Evolutionary conservation across 2,888 invertebrate species (phyloP).

Genomic region (Sphaerophoria taeniata): DNA sequence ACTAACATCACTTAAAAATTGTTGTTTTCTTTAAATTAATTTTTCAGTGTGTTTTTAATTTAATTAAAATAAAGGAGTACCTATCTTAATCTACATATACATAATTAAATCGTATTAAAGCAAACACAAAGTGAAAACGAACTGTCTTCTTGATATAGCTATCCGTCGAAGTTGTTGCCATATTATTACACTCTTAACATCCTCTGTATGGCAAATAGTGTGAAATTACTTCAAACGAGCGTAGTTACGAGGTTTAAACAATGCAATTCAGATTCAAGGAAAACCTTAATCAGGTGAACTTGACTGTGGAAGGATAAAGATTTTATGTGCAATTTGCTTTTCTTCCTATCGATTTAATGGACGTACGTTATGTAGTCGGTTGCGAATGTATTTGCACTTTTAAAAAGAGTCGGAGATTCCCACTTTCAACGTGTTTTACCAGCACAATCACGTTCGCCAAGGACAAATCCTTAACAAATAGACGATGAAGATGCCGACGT

Average conservation of each 20-base stretch:
- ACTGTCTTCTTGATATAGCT: background rate
- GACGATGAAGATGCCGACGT: background rate
- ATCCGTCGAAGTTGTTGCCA: slow-evolving; percentile 35
- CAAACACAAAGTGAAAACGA: too few relatives aligned
- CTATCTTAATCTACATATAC: too few relatives aligned
- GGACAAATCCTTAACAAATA: slow-evolving; percentile 11
- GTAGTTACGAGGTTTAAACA: slow-evolving; percentile 59
- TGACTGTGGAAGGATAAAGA: too few relatives aligned
- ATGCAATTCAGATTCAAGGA: slow-evolving; percentile 29
- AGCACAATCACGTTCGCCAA: slow-evolving; percentile 35
- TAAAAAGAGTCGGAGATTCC: slow-evolving; percentile 14
- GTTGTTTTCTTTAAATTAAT: too few relatives aligned
- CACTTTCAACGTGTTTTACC: slow-evolving; percentile 44
- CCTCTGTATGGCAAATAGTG: slow-evolving; percentile 61
- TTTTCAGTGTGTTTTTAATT: too few relatives aligned
- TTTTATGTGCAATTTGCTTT: slow-evolving; percentile 35
- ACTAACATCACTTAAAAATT: too few relatives aligned
- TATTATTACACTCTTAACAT: background rate
- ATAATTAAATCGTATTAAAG: too few relatives aligned
- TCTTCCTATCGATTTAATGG: slow-evolving; percentile 47
- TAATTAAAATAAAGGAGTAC: too few relatives aligned
- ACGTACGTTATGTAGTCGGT: background rate
- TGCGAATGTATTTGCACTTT: slow-evolving; percentile 9
- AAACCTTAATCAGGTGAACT: background rate
- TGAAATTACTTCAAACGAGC: slow-evolving; percentile 62